Percentiles rank a stretch among this genome's conserved stretches.
Evolutionary conservation across 2,888 invertebrate species (phyloP).

Genomic region (Lumbricus terrestris): DNA sequence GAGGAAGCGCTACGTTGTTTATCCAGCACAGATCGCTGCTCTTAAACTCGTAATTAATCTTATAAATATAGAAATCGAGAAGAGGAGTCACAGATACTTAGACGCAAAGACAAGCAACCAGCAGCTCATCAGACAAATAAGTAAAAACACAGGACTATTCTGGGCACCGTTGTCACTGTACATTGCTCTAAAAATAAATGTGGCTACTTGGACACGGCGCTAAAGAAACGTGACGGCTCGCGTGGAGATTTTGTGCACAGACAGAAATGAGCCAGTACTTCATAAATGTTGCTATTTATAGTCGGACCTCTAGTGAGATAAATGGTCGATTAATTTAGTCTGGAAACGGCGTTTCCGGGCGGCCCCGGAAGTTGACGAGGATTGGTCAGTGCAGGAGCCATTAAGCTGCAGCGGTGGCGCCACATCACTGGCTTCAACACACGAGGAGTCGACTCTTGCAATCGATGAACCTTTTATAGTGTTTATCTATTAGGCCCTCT

Average conservation of each 20-base stretch:
- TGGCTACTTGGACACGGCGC: neutral
- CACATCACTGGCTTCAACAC: neutral
- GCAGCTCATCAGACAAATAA: neutral
- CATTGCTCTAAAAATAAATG: too few species aligned
- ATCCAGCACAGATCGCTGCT: neutral
- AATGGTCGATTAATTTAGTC: neutral
- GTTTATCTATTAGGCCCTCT: too few species aligned
- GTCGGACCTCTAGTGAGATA: neutral
- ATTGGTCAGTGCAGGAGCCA: neutral
- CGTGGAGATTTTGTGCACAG: neutral
- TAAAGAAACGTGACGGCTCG: neutral
- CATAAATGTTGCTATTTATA: neutral
- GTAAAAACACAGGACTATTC: neutral
- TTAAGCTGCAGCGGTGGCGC: too few species aligned
- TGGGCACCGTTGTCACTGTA: too few species aligned
- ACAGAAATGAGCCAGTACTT: neutral
- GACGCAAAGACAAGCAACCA: neutral
- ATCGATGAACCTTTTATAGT: neutral
- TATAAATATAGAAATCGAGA: neutral
- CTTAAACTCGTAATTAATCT: neutral
- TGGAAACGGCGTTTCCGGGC: conserved; percentile 3
- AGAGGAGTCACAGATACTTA: neutral
- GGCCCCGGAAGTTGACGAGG: neutral
- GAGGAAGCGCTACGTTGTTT: neutral
- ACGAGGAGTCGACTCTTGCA: neutral